Evolutionary conservation across 2,888 invertebrate species (phyloP).

Genomic region (Tipula lateralis): DNA sequence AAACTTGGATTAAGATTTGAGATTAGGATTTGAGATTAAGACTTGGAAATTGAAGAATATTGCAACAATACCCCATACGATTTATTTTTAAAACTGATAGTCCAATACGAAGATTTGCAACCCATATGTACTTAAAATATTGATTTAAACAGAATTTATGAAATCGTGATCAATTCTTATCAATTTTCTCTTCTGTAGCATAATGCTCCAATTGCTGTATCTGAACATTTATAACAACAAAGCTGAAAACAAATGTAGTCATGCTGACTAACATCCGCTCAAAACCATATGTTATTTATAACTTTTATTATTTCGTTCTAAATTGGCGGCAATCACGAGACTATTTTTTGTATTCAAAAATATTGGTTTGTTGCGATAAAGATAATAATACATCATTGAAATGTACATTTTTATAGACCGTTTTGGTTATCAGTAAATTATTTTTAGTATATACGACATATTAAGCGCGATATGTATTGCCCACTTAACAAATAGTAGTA

Average conservation of each 20-base stretch:
- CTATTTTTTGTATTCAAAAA: background rate
- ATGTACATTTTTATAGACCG: background rate
- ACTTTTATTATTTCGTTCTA: background rate
- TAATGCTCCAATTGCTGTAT: too few species aligned
- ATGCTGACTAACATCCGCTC: background rate
- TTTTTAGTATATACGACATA: background rate
- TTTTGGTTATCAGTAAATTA: background rate
- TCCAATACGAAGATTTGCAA: too few species aligned
- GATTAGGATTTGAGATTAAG: too few species aligned
- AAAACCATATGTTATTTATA: background rate
- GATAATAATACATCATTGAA: background rate
- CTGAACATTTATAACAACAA: too few species aligned
- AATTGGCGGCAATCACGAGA: background rate
- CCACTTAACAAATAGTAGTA: background rate
- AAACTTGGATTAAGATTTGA: too few species aligned
- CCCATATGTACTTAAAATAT: too few species aligned
- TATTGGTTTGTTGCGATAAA: background rate
- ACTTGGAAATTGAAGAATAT: too few species aligned
- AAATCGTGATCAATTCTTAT: too few species aligned
- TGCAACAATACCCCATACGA: too few species aligned
- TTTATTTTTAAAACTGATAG: too few species aligned
- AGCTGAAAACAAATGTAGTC: background rate
- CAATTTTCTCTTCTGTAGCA: too few species aligned
- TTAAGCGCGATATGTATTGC: background rate
- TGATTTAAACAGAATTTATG: too few species aligned